Evolutionary conservation across 2,113 vertebrate genomes (phyloP).

Genomic region (Macaca nemestrina): DNA sequence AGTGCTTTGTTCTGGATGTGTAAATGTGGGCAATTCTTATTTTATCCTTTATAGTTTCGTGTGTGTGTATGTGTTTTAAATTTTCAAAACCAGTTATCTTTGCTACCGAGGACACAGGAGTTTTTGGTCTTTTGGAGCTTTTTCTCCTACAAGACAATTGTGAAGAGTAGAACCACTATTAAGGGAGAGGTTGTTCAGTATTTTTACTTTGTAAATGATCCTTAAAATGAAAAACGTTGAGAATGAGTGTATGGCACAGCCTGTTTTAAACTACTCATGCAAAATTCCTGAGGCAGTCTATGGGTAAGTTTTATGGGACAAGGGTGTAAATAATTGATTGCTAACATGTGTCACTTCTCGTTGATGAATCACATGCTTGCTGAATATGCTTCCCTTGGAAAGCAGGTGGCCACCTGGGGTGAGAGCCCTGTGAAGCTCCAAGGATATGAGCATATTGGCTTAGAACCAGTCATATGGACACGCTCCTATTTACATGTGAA

Average conservation of each 20-base stretch:
- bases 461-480: conserved; percentile 21
- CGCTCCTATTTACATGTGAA: conserved; percentile 48
- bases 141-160: background rate
- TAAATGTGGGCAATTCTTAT: conserved; percentile 26
- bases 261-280: background rate
- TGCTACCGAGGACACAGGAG: background rate
- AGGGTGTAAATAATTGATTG: conserved; percentile 17
- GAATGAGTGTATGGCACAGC: background rate
- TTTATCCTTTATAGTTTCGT: background rate
- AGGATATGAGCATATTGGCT: conserved; percentile 29
- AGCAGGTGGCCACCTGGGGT: background rate
- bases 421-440: background rate
- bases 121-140: background rate
- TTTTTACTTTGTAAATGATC: conserved; percentile 19
- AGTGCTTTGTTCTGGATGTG: background rate
- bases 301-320: background rate
- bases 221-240: background rate
- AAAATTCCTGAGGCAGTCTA: background rate
- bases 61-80: background rate
- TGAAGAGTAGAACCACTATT: background rate
- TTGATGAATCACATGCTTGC: background rate
- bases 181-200: background rate
- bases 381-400: background rate
- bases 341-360: background rate
- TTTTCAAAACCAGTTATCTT: conserved; percentile 1